Conservation (phyloP, 2,888 invertebrate genomes). For the Lepidocyrtinus sp. region DNA sequence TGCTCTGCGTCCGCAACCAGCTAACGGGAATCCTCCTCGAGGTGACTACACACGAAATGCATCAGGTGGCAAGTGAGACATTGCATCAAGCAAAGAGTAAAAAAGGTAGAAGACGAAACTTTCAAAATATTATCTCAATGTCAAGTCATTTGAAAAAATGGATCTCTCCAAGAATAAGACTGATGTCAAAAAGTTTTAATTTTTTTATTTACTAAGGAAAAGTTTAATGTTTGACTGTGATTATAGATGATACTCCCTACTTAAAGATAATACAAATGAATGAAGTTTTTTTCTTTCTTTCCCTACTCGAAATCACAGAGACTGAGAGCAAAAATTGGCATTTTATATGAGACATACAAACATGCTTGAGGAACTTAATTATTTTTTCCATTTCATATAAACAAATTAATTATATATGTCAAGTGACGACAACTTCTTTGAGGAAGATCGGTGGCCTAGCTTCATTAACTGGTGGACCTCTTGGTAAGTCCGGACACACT, state of each 20-base stretch:
- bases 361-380: not conserved
- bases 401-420: conserved; percentile 43
- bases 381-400: not conserved
- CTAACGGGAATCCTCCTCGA: conserved; percentile 95
- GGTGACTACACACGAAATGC: conserved; percentile 93
- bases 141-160: not conserved
- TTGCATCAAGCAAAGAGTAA: conserved; percentile 80
- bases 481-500: conserved; percentile 61
- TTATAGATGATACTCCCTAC: not conserved
- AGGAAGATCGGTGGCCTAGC: conserved; percentile 66
- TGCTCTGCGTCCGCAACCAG: conserved; percentile 88
- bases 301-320: conserved; percentile 8
- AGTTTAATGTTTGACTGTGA: not conserved
- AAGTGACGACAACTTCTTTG: conserved; percentile 63
- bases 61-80: conserved; percentile 87
- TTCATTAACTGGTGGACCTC: conserved; percentile 65
- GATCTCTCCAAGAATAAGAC: not conserved
- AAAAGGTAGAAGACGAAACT: conserved; percentile 78
- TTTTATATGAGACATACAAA: too few relatives aligned
- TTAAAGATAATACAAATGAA: not conserved
- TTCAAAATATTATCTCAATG: not conserved
- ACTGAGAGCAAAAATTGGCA: not conserved
- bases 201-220: not conserved
- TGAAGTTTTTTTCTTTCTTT: not conserved
- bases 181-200: not conserved